Evolutionary conservation across 2,888 invertebrate genomes (phyloP).

Genomic region (Dugesia japonica): DNA sequence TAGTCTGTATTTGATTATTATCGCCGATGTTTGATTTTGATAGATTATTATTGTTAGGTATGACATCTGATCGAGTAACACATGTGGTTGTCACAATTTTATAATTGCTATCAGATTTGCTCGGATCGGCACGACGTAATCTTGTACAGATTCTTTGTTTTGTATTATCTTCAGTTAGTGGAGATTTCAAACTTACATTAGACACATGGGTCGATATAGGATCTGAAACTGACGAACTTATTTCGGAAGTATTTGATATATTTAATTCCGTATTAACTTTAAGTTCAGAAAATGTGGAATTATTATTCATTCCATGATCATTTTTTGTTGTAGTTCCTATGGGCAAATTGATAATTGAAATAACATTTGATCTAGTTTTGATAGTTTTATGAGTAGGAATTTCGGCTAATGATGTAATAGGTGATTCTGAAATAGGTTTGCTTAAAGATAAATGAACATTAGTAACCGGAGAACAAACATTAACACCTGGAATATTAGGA

Average conservation of each 20-base stretch:
- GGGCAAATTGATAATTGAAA: background rate
- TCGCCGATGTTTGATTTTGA: background rate
- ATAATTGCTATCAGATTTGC: constrained; percentile 4
- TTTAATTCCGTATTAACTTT: constrained; percentile 15
- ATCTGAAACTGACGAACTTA: background rate
- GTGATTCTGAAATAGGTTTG: background rate
- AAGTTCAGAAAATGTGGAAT: background rate
- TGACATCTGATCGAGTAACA: background rate
- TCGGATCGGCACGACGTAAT: background rate
- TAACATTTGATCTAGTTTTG: background rate
- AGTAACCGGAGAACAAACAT: background rate
- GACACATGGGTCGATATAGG: background rate
- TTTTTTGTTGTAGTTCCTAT: background rate
- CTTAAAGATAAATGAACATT: background rate
- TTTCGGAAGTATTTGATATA: background rate
- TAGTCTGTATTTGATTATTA: background rate
- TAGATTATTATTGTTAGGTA: background rate
- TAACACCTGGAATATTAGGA: background rate
- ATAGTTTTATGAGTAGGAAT: background rate
- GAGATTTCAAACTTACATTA: background rate
- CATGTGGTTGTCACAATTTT: background rate
- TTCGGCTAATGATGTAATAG: background rate
- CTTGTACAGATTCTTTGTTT: background rate
- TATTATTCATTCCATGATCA: background rate
- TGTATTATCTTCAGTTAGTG: background rate